Base-by-base conservation (phyloP, 2,113 vertebrate genomes). In the Paramisgurnus dabryanus region DNA sequence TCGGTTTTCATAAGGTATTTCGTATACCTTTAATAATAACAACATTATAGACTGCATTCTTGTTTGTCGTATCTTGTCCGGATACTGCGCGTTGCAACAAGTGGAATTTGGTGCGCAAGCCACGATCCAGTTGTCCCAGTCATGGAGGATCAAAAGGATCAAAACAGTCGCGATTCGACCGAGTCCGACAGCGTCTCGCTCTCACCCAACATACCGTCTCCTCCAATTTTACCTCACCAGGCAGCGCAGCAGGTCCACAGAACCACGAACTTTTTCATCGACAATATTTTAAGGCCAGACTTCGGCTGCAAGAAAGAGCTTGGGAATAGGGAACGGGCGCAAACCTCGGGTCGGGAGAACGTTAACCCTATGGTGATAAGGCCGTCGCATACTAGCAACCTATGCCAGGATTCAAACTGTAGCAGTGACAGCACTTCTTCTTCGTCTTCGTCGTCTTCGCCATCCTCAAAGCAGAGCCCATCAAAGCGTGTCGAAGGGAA, bases 191-290 rank as follows among this genome's bases (percentile, higher is more conserved):
- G 94, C 92, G 91, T 92, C 86, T 95, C 95, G 10, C 91, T 94
- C 85, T 95, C 95, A 39, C 95, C 95, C 3, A 91, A 95, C 84
- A 80, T 94, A 67, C 92, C 90, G 63, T 92, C 93, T 83, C 89
- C 94, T 41, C 88, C 94, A 83, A 90, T 93, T 64, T 84, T 93
- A 81, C 92, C 94, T 57, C 95, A 92, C 82, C 94, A 89, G 84
- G 95, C 92, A 18, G 95, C 91, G 74, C 94, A 93, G 90, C 95
- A 91, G 89, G 90, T 91, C 61, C 95, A 96, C 87, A 91, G 95
- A 88, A 96, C 94, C 89, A 97, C 96, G 82, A 97, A 97, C 96
- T 97, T 97, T 88, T 97, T 97, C 92, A 97, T 97, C 84, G 96
- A 98, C 91, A 96, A 98, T 91, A 98, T 98, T 87, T 90, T 98